These are phyloP conservation scores for Sebastolobus alascanus DNA, from an alignment of 2,797 vertebrate species.

Conservation along the genomic window DNA sequence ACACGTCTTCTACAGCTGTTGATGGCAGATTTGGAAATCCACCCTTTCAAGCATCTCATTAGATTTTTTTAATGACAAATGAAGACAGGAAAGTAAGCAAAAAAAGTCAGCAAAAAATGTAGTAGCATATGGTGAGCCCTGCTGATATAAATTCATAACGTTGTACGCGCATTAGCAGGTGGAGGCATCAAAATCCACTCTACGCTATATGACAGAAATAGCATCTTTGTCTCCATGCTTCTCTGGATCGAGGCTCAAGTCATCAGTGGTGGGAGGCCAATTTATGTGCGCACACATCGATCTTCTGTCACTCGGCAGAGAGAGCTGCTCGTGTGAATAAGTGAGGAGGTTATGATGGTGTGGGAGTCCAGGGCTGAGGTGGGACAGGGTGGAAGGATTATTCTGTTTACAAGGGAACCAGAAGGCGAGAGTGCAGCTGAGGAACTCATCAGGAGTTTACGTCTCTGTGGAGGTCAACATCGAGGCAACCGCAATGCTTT, in stretches of 20 bases:
- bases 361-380: neutral
- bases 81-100: neutral
- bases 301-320: constrained; percentile 16
- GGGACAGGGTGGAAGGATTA: neutral
- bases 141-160: constrained; percentile 3
- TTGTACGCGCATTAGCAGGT: neutral
- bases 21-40: constrained; percentile 16
- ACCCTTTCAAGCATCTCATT: constrained; percentile 3
- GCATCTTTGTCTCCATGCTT: neutral
- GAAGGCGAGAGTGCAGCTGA: neutral
- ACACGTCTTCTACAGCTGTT: constrained; percentile 9
- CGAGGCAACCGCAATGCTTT: neutral
- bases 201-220: neutral
- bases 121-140: neutral
- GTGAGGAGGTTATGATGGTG: neutral
- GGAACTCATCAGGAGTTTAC: constrained; percentile 31
- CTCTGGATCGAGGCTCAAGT: neutral
- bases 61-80: constrained; percentile 9
- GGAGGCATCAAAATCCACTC: neutral
- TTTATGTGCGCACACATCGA: neutral
- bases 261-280: neutral
- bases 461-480: constrained; percentile 15
- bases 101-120: neutral
- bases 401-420: constrained; percentile 27
- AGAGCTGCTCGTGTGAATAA: neutral